Base-by-base conservation (phyloP, 2,888 invertebrate species). In the Hirtodrosophila duncani region DNA sequence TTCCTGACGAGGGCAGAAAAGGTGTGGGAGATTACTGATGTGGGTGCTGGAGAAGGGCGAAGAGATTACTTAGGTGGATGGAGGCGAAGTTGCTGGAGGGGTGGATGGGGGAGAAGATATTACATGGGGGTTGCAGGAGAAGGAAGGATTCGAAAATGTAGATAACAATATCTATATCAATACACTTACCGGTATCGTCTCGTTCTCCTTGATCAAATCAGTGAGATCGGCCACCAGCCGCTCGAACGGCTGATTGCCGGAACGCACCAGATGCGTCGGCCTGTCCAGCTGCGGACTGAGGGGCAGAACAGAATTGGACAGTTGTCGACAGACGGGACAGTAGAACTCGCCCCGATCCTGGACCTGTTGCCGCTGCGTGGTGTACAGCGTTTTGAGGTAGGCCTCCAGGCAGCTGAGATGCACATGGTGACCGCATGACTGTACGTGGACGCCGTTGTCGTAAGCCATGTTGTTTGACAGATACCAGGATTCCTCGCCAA, bases 401-500 rank as follows among this genome's bases (percentile, higher is more conserved):
- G 96, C 92, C 84, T 93, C 93, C 81, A 97, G 92, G 87, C 99
- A 99, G 84, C 95, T 94, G 78, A 98, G 90, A 88, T 99, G 99
- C 51, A 99, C 90, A 87, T 97, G 96, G 88, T 99, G 99, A 0
- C 99, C 98, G 88, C 99, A 99, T 1, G 98, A 95, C 87, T 95
- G 94, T 41, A 96, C 94, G 87, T 95, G 94, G 41, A 98, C 95
- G 42, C 98, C 98, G 61, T 95, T 95, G 86, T 95, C 94, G 92
- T 94, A 95, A 2, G 95, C 94, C 74, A 93, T 90, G 84, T 93
- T 94, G 50, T 95, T 91, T 1, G 93, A 91, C 24, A 93, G 85
- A 81, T 93, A 89, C 94, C 94, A 95, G 1, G 94, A 94, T 78
- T 91, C 90, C 85, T 93, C 92, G 75, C 91, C 92, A 83, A 95